These are phyloP conservation scores for Belonocnema kinseyi DNA, from an alignment of 1,140 invertebrate species.

Conservation along the genomic window DNA sequence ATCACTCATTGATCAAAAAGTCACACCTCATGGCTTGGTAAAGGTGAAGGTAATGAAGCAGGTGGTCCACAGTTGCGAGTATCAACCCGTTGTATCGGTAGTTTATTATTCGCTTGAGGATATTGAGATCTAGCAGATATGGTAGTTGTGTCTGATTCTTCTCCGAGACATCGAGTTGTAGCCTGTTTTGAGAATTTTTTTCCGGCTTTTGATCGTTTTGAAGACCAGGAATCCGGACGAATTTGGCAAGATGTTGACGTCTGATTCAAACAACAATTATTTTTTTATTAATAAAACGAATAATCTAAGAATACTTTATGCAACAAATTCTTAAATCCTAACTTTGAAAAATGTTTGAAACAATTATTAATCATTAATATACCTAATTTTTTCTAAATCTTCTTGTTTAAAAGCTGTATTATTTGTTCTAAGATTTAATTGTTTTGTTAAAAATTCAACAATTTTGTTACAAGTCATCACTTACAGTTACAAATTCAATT, in stretches of 20 bases:
- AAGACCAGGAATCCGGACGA: constrained; percentile 68
- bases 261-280: constrained; percentile 36
- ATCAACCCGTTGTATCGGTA: constrained; percentile 79
- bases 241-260: constrained; percentile 50
- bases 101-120: constrained; percentile 70
- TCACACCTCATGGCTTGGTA: constrained; percentile 60
- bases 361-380: no score
- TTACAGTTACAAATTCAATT: no score
- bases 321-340: no score
- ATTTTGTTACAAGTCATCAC: no score
- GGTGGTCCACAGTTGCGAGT: constrained; percentile 67
- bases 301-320: neutral
- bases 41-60: constrained; percentile 58
- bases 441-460: no score
- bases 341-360: no score
- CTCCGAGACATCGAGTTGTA: constrained; percentile 71
- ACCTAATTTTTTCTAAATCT: no score
- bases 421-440: no score
- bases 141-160: constrained; percentile 81
- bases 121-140: constrained; percentile 81
- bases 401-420: no score
- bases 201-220: constrained; percentile 67
- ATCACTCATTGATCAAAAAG: neutral
- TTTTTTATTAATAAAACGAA: constrained; percentile 1
- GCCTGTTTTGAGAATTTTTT: constrained; percentile 59